Evolutionary conservation across 2,888 invertebrate species (phyloP), one percentile per base, ranked within the genome.

Genomic region (Galerucella nymphaeae): DNA sequence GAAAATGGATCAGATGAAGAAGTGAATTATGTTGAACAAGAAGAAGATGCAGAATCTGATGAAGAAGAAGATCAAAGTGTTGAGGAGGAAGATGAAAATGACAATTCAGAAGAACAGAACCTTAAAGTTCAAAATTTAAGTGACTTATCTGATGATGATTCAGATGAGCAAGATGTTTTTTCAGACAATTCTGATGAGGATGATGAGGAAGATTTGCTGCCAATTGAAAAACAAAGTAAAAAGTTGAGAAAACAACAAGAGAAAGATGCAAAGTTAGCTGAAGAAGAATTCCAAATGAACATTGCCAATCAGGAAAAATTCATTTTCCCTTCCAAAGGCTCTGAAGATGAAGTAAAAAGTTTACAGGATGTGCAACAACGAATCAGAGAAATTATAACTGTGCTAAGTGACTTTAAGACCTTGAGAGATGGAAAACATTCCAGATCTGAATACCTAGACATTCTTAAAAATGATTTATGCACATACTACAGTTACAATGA

Each of bases 401-500:
- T 96, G 3, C 87, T 97, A 53, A 90, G 92, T 10, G 95, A 97
- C 85, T 97, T 97, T 80, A 91, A 88, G 77, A 91, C 88, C 73
- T 86, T 92, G 55, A 90, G 93, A 66, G 92, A 93, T 79, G 88
- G 89, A 11, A 89, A 89, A 2, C 92, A 94, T 81, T 90, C 92
- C 2, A 90, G 98, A 45, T 88, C 90, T 72, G 97, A 98, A 77
- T 98, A 99, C 84, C 85, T 94, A 16, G 90, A 92, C 0, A 88
- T 96, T 65, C 88, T 99, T 48, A 90, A 90, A 69, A 91, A 91
- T 80, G 98, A 99, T 88, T 89, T 99, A 65, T 98, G 98, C 83
- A 89, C 90, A 38, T 98, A 98, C 86, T 99, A 98, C 88, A 96
- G 96, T n/a, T 99, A 99, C 85, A 99, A 99, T 87, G 93, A 94